Evolutionary conservation across 2,888 invertebrate species (phyloP), one percentile per base, ranked within the genome.

Genomic region (Watsonalla binaria): DNA sequence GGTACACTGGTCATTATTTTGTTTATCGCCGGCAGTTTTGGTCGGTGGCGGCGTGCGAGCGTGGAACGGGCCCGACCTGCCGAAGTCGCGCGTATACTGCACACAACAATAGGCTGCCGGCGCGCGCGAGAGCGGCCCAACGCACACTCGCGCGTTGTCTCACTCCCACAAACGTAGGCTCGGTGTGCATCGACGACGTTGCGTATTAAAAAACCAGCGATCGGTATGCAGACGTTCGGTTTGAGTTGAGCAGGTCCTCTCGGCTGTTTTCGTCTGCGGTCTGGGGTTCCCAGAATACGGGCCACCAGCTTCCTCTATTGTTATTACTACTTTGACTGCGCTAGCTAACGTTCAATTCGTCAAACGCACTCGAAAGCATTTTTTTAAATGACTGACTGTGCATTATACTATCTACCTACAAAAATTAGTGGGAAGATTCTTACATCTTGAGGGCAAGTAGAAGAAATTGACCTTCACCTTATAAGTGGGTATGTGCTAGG

Each of bases 181-280:
- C 57, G 59, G 65, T 78, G 84, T 84, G 84, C 83, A 85, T 82
- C 75, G 77, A 82, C 79, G 72, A 75, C 80, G 79, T 42, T 42
- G 42, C 78, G 80, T 87, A 87, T 86, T 42, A 90, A 90, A 90
- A 90, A 90, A 89, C 88, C 82, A 82, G 82, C 87, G 89, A 90
- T 90, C 88, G 90, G 90, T 90, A 90, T 90, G 90, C 90, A 90
- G 90, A 90, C 90, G 88, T 88, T 90, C 82, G 86, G 87, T 89
- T 86, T 82, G 86, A 86, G 88, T 86, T 82, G 86, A 86, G 88
- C 89, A 90, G 90, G 89, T 90, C 90, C 89, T 85, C 84, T 86
- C 86, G 88, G 89, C 89, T 88, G 89, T 90, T 90, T 90, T 90
- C 89, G 90, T 90, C 89, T 89, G 86, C 86, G 86, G 86, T 84